phyloP scores from a whole-genome alignment of 92 coral and sea anemone species.

The Actinernus sp. region DNA sequence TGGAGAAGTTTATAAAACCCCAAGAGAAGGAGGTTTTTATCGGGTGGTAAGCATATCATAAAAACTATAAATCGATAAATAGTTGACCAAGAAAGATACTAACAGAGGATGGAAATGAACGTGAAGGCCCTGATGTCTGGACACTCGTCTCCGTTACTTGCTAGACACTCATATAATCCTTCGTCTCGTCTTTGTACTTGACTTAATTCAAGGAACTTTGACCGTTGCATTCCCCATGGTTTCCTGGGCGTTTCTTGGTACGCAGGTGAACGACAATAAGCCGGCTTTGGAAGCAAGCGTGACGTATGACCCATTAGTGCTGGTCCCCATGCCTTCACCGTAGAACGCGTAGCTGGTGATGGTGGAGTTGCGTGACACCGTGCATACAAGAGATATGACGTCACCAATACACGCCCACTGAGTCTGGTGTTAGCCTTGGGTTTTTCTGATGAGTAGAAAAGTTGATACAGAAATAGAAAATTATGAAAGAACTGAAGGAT shows the following conservation, averaged over 20 bases:
- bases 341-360: conserved; percentile 4
- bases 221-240: not conserved
- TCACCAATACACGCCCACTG: not conserved
- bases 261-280: not conserved
- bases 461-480: not conserved
- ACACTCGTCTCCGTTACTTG: not conserved
- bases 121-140: not conserved
- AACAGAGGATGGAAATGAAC: not conserved
- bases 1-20: too few species aligned
- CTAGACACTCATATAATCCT: not conserved
- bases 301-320: not conserved
- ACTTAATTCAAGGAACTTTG: not conserved
- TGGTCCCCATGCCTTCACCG: not conserved
- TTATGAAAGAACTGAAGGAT: too few species aligned
- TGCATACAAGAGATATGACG: conserved; percentile 1
- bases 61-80: too few species aligned
- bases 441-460: not conserved
- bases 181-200: not conserved
- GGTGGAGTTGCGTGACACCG: not conserved
- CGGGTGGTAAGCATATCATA: too few species aligned
- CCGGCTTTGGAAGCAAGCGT: not conserved
- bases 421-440: not conserved
- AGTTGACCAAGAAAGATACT: not conserved
- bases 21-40: too few species aligned
- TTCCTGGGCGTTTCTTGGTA: not conserved